Evolutionary conservation across 1,140 invertebrate genomes (phyloP), one percentile per base, ranked within the genome.

Genomic region (Drosophila cardini): DNA sequence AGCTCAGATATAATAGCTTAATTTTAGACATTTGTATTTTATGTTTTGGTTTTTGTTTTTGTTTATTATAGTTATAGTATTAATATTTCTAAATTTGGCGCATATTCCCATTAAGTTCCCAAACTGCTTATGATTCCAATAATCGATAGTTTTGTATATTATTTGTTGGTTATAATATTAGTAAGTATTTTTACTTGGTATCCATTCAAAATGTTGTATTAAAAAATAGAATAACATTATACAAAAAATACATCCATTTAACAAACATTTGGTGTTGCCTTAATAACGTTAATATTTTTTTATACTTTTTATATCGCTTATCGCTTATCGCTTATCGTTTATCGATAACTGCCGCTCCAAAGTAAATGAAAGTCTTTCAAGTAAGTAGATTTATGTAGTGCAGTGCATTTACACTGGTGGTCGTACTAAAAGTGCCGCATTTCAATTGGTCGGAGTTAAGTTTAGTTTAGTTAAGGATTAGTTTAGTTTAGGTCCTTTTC

Each of bases 361-460:
- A 85, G 83, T 80, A 69, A 86, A 78, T 69, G 79, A 85, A 78
- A 86, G 82, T 86, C 83, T 87, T 86, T 75, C 74, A 82, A 78
- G 82, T 85, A 87, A 87, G 80, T 87, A 72, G 71, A 81, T 81
- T 64, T 50, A 76, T 65, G 46, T 72, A 72, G 72, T 80, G 78
- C 72, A 80, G 78, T 80, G 78, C 46, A 42, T 18, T 46, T 34
- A 80, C 78, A 81, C 78, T 78, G 79, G 60, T 82, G 76, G 80
- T 80, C 80, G 64, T 67, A 78, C 80, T 83, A 84, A 81, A 75
- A 85, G 82, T 87, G 78, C 83, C 79, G 79, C 83, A 55, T 82
- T 83, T 76, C 65, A 56, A 46, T 85, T 86, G 82, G 83, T 86
- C 82, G 86, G 82, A 87, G 75, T 86, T 77, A 32, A 74, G 46